Evolutionary conservation across 2,113 vertebrate species (phyloP).

Genomic region (Anguilla rostrata): DNA sequence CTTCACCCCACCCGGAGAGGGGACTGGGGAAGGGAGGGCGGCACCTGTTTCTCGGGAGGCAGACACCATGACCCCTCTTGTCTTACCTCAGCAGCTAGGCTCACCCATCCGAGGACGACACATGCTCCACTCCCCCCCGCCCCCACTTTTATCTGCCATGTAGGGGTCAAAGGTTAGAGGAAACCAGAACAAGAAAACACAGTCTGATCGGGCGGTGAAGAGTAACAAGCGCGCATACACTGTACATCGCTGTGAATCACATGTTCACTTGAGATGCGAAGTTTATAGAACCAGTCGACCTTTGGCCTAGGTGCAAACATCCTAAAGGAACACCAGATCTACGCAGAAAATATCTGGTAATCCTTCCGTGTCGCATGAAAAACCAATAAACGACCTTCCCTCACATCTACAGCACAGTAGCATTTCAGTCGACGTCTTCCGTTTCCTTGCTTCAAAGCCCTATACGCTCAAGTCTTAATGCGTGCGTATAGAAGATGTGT

Average conservation of each 20-base stretch:
- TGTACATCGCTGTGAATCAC: background rate
- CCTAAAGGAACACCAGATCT: background rate
- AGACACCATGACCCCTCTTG: constrained; percentile 16
- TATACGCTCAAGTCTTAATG: constrained; percentile 50
- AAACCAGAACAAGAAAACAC: constrained; percentile 52
- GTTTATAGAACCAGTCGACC: background rate
- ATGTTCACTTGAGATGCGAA: background rate
- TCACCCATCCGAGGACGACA: constrained; percentile 33
- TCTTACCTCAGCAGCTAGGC: constrained; percentile 36
- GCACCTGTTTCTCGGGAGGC: constrained; percentile 3
- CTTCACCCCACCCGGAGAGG: background rate
- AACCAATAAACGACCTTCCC: constrained; percentile 48
- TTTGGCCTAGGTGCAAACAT: background rate
- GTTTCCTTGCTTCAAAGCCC: constrained; percentile 39
- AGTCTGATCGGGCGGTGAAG: constrained; percentile 36
- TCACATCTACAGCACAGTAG: constrained; percentile 44
- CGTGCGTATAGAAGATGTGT: constrained; percentile 43
- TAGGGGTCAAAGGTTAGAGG: constrained; percentile 53
- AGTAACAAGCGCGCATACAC: background rate
- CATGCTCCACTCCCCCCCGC: constrained; percentile 21
- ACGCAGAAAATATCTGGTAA: background rate
- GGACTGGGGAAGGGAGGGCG: background rate
- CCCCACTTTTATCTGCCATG: constrained; percentile 54
- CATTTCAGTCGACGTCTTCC: constrained; percentile 53
- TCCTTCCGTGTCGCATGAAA: constrained; percentile 25